Percentiles rank a stretch among this genome's conserved stretches.
Evolutionary conservation across 2,797 vertebrate species (phyloP).

Genomic region (Alauda arvensis): DNA sequence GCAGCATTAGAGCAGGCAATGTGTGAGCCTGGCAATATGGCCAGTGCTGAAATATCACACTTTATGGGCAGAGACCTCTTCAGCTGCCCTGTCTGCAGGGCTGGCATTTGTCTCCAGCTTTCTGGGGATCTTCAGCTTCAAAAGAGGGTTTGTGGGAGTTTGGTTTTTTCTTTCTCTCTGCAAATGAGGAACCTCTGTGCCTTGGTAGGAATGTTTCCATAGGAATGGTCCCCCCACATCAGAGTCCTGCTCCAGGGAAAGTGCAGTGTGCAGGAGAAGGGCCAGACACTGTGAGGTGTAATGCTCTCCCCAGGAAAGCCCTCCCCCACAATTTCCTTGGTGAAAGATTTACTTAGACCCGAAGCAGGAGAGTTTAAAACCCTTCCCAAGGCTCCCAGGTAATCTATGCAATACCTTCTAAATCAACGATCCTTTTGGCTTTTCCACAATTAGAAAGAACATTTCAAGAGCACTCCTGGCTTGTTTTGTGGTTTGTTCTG

Average conservation of each 20-base stretch:
- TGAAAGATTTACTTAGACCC: background rate
- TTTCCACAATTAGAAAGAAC: background rate
- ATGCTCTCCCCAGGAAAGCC: background rate
- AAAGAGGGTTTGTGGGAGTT: background rate
- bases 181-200: background rate
- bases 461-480: background rate
- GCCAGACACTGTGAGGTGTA: no score
- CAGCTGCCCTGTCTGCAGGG: background rate
- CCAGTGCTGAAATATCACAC: background rate
- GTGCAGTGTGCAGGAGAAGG: background rate
- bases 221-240: background rate
- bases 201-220: background rate
- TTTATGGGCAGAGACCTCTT: background rate
- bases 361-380: background rate
- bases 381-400: background rate
- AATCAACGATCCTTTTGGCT: background rate
- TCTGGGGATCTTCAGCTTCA: background rate
- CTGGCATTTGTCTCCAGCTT: background rate
- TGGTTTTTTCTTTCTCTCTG: background rate
- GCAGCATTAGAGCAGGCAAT: rapidly evolving
- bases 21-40: background rate
- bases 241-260: background rate
- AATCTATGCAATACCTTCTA: background rate
- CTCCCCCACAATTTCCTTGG: background rate
- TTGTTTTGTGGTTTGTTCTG: background rate